These are phyloP conservation scores for Pteromalus puparum DNA, from an alignment of 1,140 invertebrate genomes.

Conservation along the genomic window DNA sequence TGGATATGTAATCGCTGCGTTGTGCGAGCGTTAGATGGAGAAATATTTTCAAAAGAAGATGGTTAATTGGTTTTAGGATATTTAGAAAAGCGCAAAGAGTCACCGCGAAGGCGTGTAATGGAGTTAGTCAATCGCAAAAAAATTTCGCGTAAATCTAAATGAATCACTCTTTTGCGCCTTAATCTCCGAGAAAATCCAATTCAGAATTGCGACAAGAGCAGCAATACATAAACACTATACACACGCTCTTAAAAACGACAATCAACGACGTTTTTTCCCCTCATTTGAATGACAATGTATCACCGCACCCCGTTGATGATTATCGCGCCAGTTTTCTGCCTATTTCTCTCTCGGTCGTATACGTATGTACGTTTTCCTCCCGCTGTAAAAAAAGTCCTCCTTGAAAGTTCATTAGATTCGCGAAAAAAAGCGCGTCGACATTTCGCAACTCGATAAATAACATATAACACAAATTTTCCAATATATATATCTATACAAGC, in stretches of 20 bases:
- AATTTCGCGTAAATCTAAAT: neutral
- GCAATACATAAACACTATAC: neutral
- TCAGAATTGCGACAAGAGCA: neutral
- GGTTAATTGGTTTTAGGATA: no score
- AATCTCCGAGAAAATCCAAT: neutral
- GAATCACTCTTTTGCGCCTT: no score
- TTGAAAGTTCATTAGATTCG: neutral
- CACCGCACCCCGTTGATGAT: neutral
- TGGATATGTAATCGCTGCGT: neutral
- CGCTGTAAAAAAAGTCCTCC: neutral
- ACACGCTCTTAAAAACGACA: no score
- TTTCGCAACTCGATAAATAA: neutral
- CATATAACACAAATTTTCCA: conserved; percentile 19
- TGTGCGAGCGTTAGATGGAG: no score
- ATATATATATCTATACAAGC: conserved; percentile 6
- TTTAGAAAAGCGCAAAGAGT: no score
- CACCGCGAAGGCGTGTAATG: no score
- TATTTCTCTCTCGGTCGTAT: neutral
- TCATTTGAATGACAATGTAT: neutral
- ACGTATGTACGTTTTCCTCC: no score
- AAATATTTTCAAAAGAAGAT: no score
- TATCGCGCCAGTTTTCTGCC: neutral
- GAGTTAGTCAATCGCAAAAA: no score
- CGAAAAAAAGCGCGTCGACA: neutral
- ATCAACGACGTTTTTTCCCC: neutral